These are phyloP conservation scores for Microplitis deprimator DNA, from an alignment of 2,888 invertebrate species.

Conservation along the genomic window DNA sequence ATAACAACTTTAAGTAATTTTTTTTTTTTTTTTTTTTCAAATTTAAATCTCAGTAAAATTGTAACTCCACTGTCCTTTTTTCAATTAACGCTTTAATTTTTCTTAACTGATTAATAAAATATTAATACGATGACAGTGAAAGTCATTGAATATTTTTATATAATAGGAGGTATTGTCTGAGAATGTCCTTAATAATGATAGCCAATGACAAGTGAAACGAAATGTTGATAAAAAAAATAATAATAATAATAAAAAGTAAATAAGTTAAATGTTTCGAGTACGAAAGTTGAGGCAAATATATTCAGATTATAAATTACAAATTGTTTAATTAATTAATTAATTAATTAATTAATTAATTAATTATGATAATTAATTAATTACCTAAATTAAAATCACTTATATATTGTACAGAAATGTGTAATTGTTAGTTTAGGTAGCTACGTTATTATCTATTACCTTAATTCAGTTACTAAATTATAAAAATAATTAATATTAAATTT, in stretches of 20 bases:
- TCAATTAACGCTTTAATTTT: too few species aligned
- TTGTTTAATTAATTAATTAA: slow-evolving; percentile 50
- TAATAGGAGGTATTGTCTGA: neutral
- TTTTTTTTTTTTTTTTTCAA: too few species aligned
- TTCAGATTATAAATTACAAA: slow-evolving; percentile 57
- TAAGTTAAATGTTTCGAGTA: slow-evolving; percentile 64
- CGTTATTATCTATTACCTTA: slow-evolving; percentile 62
- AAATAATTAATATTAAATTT: slow-evolving; percentile 31
- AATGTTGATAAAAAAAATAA: slow-evolving; percentile 56
- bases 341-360: slow-evolving; percentile 35
- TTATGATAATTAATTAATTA: slow-evolving; percentile 36
- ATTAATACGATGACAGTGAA: too few species aligned
- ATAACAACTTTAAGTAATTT: too few species aligned
- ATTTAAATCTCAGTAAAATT: too few species aligned
- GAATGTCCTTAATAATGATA: slow-evolving; percentile 38
- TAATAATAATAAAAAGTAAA: slow-evolving; percentile 25
- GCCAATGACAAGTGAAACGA: slow-evolving; percentile 34
- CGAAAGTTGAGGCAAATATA: slow-evolving; percentile 59
- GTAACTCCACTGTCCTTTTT: too few species aligned
- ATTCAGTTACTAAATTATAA: slow-evolving; percentile 51
- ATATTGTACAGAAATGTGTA: slow-evolving; percentile 69
- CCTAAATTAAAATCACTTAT: slow-evolving; percentile 43
- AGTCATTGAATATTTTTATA: too few species aligned
- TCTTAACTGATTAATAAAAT: neutral
- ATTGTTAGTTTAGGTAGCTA: slow-evolving; percentile 68